Percentiles rank a stretch among this genome's conserved stretches.
phyloP scores from a whole-genome alignment of 2,797 vertebrate genomes.

The Sebastes wilsoni region DNA sequence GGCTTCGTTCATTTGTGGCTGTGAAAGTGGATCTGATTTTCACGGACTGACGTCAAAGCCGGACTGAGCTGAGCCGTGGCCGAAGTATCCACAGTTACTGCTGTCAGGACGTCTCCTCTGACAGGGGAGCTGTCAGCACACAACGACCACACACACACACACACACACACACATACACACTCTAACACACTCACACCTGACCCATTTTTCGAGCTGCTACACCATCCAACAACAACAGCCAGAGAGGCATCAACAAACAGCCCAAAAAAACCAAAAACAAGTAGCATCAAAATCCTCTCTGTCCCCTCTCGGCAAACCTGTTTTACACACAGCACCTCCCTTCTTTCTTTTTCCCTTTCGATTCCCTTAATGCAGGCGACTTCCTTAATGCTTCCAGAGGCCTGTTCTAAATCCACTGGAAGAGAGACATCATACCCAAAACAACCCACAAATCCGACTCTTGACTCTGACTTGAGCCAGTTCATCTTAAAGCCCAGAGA shows the following conservation, averaged over 20 bases:
- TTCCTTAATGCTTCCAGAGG: slow-evolving; percentile 2
- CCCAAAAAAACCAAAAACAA: slow-evolving; percentile 4
- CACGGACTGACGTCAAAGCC: slow-evolving; percentile 23
- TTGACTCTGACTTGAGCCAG: slow-evolving; percentile 4
- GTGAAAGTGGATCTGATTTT: slow-evolving; percentile 26
- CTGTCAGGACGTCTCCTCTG: slow-evolving; percentile 42
- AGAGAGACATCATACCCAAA: slow-evolving; percentile 23
- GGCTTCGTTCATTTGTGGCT: neutral
- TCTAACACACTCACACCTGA: slow-evolving; percentile 54
- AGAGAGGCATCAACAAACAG: slow-evolving; percentile 27
- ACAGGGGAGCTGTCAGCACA: slow-evolving; percentile 37
- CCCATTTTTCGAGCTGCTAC: slow-evolving; percentile 60
- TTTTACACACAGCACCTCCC: slow-evolving; percentile 16
- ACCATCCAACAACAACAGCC: slow-evolving; percentile 39
- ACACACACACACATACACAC: neutral
- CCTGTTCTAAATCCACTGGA: slow-evolving; percentile 12
- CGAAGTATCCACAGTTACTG: slow-evolving; percentile 22
- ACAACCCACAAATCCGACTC: slow-evolving; percentile 10
- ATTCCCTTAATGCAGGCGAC: neutral
- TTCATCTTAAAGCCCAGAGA: neutral
- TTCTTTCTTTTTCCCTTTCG: neutral
- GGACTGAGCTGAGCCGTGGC: slow-evolving; percentile 5
- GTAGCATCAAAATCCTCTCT: slow-evolving; percentile 36
- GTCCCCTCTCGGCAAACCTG: slow-evolving; percentile 37
- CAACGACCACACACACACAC: slow-evolving; percentile 17